Base-by-base conservation (phyloP, 2,113 vertebrate genomes). In the Pardalotus punctatus region DNA sequence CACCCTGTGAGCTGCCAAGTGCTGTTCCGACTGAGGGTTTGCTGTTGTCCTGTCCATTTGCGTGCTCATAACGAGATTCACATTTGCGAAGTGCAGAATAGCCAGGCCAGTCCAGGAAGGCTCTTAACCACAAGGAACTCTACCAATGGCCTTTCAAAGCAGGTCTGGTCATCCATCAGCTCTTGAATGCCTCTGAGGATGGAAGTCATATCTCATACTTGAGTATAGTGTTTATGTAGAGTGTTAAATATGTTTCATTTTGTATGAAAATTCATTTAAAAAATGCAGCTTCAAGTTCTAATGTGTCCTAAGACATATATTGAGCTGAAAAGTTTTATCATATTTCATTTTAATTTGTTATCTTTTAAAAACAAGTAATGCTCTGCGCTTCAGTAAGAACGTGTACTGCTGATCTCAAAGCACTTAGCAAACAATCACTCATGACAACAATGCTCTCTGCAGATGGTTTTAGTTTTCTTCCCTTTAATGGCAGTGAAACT, bases 401-500 rank as follows among this genome's bases (percentile, higher is more conserved):
- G 1, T 62, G 21, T 84, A 23, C 82, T 87, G 48, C 17, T 84
- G 40, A 58, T 76, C 45, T 81, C 79, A 73, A 92, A 89, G 35
- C 0, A 0, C 61, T 89, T 79, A 57, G 69, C 47, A 84, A 88
- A 77, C 80, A 92, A 51, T 62, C 87, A 36, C 9, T 73, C 19
- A 13, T 47, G 54, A 73, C 1, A 7, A 38, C 42, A 77, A 10
- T 53, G 19, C 45, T 90, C 35, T 77, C 33, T 66, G 54, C 35
- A 90, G 45, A 50, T 58, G 40, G 29, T 23, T 88, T 93, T 93
- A 31, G 73, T 92, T 90, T 88, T 73, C 67, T 66, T 70, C 60
- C 20, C 29, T 62, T 54, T 45, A 73, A 90, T 81, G 51, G 31
- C 12, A 40, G 79, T 58, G 56, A 94, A 92, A 89, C 50, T 62